Percentiles rank a stretch among this genome's conserved stretches.
Evolutionary conservation across 2,797 vertebrate genomes (phyloP).

Genomic region (Nyctibius grandis): DNA sequence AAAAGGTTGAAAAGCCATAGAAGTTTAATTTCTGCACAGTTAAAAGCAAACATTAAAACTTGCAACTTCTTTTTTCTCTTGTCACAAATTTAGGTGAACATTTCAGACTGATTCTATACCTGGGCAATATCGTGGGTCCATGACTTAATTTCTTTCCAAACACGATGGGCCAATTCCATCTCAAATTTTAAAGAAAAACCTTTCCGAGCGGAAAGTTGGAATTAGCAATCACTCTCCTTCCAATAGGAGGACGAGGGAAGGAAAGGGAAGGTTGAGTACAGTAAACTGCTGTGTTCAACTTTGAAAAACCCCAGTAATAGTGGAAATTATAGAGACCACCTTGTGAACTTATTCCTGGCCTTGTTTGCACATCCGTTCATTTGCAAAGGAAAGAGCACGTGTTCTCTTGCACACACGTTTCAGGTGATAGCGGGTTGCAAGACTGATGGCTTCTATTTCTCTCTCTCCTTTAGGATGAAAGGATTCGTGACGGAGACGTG

Average conservation of each 20-base stretch:
- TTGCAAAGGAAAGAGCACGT: not conserved
- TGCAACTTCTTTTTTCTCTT: not conserved
- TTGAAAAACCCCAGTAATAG: accelerated
- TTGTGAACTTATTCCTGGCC: not conserved
- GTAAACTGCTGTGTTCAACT: not conserved
- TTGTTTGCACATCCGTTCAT: not conserved
- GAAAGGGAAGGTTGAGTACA: not conserved
- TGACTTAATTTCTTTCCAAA: not conserved
- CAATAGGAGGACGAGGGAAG: not conserved
- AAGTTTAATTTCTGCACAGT: not conserved
- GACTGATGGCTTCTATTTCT: not conserved
- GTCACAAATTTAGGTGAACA: not conserved
- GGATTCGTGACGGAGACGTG: not conserved
- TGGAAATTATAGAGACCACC: not conserved
- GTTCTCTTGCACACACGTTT: not conserved
- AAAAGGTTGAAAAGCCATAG: not conserved
- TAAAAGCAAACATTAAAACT: not conserved
- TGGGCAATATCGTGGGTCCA: not conserved
- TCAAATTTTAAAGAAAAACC: not conserved
- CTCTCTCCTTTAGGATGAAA: constrained; percentile 33
- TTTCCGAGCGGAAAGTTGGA: not conserved
- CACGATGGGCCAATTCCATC: not conserved
- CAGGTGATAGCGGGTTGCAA: not conserved
- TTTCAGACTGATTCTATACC: not conserved
- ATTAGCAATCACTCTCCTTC: not conserved